phyloP scores from a whole-genome alignment of 2,797 vertebrate genomes.

The Leucoraja ocellata region DNA sequence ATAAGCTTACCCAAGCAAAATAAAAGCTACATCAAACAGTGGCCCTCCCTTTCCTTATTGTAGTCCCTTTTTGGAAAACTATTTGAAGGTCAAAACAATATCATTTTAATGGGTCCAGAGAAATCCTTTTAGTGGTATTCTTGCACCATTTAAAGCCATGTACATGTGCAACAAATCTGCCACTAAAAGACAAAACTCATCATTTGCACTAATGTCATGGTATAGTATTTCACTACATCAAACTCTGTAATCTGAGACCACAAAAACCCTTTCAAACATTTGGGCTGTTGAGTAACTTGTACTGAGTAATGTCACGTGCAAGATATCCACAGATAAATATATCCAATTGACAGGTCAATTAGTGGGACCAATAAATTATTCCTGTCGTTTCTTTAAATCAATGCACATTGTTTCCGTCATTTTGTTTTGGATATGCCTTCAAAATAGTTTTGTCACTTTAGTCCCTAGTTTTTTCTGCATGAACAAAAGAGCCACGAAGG shows the following conservation, averaged over 20 bases:
- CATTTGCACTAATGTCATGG: slow-evolving; percentile 36
- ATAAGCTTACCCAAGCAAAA: not conserved
- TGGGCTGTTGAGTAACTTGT: slow-evolving; percentile 36
- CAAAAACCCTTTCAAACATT: slow-evolving; percentile 36
- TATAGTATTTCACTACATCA: slow-evolving; percentile 34
- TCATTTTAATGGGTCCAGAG: slow-evolving; percentile 29
- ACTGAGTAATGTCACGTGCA: slow-evolving; percentile 32
- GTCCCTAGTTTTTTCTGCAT: not conserved
- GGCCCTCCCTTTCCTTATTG: not conserved
- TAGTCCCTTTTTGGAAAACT: not conserved
- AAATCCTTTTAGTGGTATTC: slow-evolving; percentile 30
- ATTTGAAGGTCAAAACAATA: slow-evolving; percentile 36
- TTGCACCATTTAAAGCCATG: slow-evolving; percentile 36
- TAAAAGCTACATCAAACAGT: not conserved
- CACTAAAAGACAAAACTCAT: slow-evolving; percentile 36
- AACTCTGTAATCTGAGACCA: slow-evolving; percentile 28
- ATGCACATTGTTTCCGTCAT: slow-evolving; percentile 2
- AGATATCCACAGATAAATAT: slow-evolving; percentile 33
- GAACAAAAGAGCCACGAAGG: slow-evolving; percentile 27
- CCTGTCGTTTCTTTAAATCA: slow-evolving; percentile 10
- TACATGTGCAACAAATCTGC: slow-evolving; percentile 32
- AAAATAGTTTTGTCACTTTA: slow-evolving; percentile 26
- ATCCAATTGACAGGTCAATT: slow-evolving; percentile 33
- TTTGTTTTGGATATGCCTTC: slow-evolving; percentile 27
- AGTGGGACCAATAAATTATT: slow-evolving; percentile 15